phyloP scores from a whole-genome alignment of 2,113 vertebrate species.

The Paramormyrops kingsleyae region DNA sequence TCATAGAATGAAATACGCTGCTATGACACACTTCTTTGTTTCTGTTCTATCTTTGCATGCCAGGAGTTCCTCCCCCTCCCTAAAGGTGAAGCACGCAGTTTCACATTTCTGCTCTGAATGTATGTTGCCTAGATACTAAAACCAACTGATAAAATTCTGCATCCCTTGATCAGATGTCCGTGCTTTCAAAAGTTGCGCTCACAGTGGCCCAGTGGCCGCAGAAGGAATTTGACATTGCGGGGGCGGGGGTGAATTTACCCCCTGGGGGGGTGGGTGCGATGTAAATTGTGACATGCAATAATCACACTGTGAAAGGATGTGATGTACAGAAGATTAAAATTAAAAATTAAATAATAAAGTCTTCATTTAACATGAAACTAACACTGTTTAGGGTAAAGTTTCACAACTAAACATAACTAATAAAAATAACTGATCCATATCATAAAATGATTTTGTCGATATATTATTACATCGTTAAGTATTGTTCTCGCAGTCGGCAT shows the following conservation, averaged over 20 bases:
- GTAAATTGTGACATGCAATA: neutral
- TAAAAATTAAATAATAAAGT: neutral
- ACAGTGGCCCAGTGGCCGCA: neutral
- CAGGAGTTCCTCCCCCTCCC: neutral
- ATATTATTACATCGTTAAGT: neutral
- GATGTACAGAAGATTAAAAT: neutral
- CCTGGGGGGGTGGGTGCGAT: neutral
- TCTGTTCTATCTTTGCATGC: neutral
- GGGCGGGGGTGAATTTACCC: neutral
- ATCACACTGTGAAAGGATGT: neutral
- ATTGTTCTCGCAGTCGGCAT: neutral
- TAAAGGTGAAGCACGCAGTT: conserved; percentile 4
- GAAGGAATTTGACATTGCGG: neutral
- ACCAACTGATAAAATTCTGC: conserved; percentile 8
- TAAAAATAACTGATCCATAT: neutral
- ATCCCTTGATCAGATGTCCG: conserved; percentile 3
- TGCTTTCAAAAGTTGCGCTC: neutral
- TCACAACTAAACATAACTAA: neutral
- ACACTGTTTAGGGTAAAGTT: neutral
- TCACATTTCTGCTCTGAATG: neutral
- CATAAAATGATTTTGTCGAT: neutral
- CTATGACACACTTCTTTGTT: conserved; percentile 7
- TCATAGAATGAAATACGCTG: neutral
- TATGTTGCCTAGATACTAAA: conserved; percentile 18
- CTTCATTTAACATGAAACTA: neutral